Conservation (phyloP, 2,888 invertebrate genomes). For the Hirtodrosophila trivittata region DNA sequence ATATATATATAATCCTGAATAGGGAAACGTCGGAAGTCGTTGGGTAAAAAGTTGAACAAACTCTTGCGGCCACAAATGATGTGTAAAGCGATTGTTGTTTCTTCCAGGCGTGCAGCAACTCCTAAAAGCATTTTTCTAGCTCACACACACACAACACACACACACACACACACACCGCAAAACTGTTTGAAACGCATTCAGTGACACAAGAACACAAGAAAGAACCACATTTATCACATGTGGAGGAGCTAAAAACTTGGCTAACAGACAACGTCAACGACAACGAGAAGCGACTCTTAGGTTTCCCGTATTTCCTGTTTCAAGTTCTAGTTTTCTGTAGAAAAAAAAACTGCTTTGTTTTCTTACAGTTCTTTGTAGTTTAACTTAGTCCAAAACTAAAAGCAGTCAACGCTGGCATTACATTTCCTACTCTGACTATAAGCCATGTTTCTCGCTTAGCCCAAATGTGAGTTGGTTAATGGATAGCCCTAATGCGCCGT, state of each 20-base stretch:
- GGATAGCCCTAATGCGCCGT: no score
- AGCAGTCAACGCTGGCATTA: not conserved
- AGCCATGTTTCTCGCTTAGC: not conserved
- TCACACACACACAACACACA: conserved; percentile 1
- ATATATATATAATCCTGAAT: no score
- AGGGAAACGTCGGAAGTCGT: no score
- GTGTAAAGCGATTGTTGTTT: conserved; percentile 34
- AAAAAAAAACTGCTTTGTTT: conserved; percentile 29
- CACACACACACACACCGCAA: conserved; percentile 15
- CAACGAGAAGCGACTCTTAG: conserved; percentile 50
- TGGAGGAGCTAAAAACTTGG: conserved; percentile 52
- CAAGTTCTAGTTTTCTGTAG: conserved; percentile 17
- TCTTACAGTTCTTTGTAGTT: conserved; percentile 10
- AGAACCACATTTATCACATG: conserved; percentile 65
- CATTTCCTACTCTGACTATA: not conserved
- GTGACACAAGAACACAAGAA: conserved; percentile 41
- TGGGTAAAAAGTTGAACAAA: conserved; percentile 31
- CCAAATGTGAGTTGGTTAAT: not conserved
- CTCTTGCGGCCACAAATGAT: conserved; percentile 35
- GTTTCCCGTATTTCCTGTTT: conserved; percentile 33
- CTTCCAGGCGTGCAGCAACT: not conserved
- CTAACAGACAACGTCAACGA: conserved; percentile 47
- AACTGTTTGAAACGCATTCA: conserved; percentile 10
- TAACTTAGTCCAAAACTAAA: conserved; percentile 18
- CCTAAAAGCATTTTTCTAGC: conserved; percentile 44